phyloP scores from a whole-genome alignment of 1,140 invertebrate species.

The Drosophila nannoptera region DNA sequence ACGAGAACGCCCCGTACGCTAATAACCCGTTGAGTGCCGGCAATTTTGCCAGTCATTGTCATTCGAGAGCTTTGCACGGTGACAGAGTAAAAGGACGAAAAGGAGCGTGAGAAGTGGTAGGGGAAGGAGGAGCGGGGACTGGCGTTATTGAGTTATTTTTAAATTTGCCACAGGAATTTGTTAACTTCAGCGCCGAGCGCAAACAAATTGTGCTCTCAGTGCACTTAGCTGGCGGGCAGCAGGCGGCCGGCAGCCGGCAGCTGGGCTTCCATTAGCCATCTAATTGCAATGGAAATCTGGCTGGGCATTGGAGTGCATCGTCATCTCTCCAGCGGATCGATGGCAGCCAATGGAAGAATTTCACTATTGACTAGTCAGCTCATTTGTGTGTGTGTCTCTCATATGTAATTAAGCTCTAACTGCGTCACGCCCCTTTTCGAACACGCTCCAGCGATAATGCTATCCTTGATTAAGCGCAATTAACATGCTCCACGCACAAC shows the following conservation, averaged over 20 bases:
- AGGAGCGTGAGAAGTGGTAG: too few species aligned
- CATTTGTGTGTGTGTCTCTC: constrained; percentile 15
- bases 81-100: too few species aligned
- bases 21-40: constrained; percentile 75
- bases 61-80: constrained; percentile 26
- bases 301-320: constrained; percentile 1
- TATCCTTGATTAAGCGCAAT: constrained; percentile 67
- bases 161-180: constrained; percentile 61
- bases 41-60: constrained; percentile 60
- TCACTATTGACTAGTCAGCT: constrained; percentile 47
- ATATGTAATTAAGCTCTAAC: constrained; percentile 63
- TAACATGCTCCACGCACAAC: constrained; percentile 68
- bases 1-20: constrained; percentile 28
- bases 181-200: constrained; percentile 53
- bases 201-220: constrained; percentile 43
- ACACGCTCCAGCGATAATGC: constrained; percentile 29
- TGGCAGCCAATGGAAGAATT: constrained; percentile 39
- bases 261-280: constrained; percentile 30
- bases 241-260: constrained; percentile 23
- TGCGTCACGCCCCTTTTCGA: constrained; percentile 46
- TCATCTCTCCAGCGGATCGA: constrained; percentile 15
- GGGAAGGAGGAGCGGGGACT: too few species aligned
- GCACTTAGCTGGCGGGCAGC: constrained; percentile 10
- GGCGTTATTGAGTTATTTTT: constrained; percentile 66
- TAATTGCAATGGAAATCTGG: constrained; percentile 29